Conservation (phyloP, 2,797 vertebrate genomes). For the Ciconia nigra region DNA sequence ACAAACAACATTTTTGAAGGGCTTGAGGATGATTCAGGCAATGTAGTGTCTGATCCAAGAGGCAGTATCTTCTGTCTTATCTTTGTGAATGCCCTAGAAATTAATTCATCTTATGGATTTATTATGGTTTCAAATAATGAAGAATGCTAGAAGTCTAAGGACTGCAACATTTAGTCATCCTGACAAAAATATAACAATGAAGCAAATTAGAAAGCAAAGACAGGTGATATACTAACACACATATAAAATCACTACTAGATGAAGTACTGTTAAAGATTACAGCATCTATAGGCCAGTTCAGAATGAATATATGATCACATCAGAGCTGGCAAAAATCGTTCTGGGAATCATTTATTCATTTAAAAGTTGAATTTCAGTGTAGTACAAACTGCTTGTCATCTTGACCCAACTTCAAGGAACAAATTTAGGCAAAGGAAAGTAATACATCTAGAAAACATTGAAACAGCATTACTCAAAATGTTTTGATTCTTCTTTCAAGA, state of each 20-base stretch:
- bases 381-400: neutral
- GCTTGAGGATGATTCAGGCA: neutral
- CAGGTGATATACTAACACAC: neutral
- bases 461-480: neutral
- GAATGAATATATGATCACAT: neutral
- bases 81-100: neutral
- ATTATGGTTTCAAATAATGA: neutral
- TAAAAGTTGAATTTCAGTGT: neutral
- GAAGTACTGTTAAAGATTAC: neutral
- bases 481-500: neutral
- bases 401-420: neutral
- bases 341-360: neutral
- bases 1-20: neutral
- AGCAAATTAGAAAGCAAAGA: neutral
- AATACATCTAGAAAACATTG: neutral
- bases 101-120: neutral
- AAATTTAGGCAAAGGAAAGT: neutral
- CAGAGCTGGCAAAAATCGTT: neutral
- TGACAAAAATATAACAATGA: neutral
- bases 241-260: neutral
- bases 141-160: neutral
- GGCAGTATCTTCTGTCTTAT: neutral
- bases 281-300: neutral
- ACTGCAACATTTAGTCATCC: neutral
- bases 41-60: neutral